A percentile compares a stretch with the other conserved stretches of the same genome.
Conservation (phyloP, 1,140 invertebrate genomes). For the Danaus plexippus region DNA sequence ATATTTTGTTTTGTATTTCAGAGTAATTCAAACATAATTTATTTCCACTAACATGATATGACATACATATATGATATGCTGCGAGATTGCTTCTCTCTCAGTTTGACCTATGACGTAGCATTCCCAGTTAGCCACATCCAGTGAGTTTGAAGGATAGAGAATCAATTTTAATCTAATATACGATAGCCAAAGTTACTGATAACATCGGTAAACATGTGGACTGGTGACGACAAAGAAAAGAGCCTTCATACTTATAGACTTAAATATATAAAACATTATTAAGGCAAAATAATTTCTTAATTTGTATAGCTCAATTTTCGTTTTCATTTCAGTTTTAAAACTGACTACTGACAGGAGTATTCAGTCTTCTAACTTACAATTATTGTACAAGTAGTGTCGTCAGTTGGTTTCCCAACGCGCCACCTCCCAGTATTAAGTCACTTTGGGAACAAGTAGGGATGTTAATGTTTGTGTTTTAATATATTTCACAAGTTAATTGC, state of each 20-base stretch:
- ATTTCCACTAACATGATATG: constrained; percentile 41
- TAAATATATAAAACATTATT: not conserved
- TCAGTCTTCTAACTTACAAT: constrained; percentile 54
- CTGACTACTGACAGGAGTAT: constrained; percentile 46
- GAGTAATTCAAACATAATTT: constrained; percentile 33
- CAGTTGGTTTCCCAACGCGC: constrained; percentile 57
- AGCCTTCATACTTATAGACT: not conserved
- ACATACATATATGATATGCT: too few relatives aligned
- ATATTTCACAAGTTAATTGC: too few relatives aligned
- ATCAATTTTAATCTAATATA: too few relatives aligned
- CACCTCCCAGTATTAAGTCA: constrained; percentile 41
- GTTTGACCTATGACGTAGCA: constrained; percentile 25
- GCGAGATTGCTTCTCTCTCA: constrained; percentile 22
- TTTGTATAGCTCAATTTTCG: not conserved
- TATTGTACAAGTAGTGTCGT: constrained; percentile 66
- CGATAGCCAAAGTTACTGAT: too few relatives aligned
- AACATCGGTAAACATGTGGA: too few relatives aligned
- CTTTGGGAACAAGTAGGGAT: constrained; percentile 41
- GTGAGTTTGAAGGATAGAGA: constrained; percentile 27
- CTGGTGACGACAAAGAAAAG: too few relatives aligned
- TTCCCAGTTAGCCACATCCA: constrained; percentile 37
- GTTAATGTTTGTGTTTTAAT: not conserved
- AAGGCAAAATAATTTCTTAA: too few relatives aligned
- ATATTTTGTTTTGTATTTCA: constrained; percentile 16
- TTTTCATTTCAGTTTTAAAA: constrained; percentile 34